phyloP scores from a whole-genome alignment of 2,113 vertebrate species.

The Dunckerocampus dactyliophorus region DNA sequence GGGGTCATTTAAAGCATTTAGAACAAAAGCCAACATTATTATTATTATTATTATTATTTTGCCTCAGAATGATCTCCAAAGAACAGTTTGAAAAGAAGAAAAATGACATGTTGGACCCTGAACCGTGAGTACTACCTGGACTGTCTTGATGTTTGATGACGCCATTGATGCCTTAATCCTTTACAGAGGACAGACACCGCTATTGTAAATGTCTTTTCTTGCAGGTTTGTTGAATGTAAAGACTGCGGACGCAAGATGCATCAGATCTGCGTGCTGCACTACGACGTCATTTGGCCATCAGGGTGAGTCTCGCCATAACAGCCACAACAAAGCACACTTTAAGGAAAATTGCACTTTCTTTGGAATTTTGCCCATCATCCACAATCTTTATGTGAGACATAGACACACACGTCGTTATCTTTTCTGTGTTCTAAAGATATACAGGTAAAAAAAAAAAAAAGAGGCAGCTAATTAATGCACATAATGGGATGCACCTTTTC shows the following conservation, averaged over 20 bases:
- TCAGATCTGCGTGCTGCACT: conserved; percentile 98
- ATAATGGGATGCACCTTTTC: no score
- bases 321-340: background rate
- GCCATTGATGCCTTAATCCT: background rate
- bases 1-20: conserved; percentile 1
- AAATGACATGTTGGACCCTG: conserved; percentile 93
- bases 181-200: background rate
- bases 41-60: conserved; percentile 4
- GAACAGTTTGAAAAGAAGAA: conserved; percentile 99
- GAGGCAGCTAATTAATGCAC: no score
- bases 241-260: conserved; percentile 99
- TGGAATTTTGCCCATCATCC: no score
- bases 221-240: conserved; percentile 97
- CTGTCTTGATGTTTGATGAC: background rate
- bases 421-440: no score
- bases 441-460: no score
- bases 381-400: no score
- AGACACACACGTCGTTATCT: no score
- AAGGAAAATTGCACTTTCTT: background rate
- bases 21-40: conserved; percentile 10
- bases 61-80: conserved; percentile 88
- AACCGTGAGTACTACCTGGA: conserved; percentile 84
- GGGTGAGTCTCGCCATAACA: conserved; percentile 74
- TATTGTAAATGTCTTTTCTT: conserved; percentile 11
- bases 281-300: conserved; percentile 95